Percentiles rank a stretch among this genome's conserved stretches.
These are phyloP conservation scores for Carapus acus DNA, from an alignment of 2,797 vertebrate species.

Conservation along the genomic window DNA sequence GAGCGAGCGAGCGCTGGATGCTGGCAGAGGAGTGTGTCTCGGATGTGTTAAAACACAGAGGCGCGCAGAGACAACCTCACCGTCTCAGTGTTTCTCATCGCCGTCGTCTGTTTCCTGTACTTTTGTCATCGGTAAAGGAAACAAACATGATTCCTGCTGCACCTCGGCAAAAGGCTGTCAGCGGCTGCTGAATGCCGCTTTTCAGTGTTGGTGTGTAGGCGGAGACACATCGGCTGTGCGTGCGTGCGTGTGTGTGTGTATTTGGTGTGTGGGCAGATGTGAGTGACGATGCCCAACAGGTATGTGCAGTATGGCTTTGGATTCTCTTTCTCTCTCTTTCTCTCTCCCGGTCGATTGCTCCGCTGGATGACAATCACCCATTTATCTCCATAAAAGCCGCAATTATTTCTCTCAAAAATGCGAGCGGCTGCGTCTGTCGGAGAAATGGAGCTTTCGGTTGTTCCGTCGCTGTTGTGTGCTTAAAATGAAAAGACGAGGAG, in stretches of 20 bases:
- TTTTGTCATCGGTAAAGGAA: conserved; percentile 4
- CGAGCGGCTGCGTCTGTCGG: conserved; percentile 8
- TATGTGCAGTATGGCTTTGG: conserved; percentile 54
- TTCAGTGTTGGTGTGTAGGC: conserved; percentile 59
- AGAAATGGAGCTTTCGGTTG: not conserved
- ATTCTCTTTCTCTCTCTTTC: conserved; percentile 44
- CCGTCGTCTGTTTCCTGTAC: not conserved
- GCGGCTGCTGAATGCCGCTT: conserved; percentile 42
- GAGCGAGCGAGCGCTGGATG: not conserved
- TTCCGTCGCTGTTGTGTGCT: conserved; percentile 16
- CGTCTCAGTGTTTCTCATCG: not conserved
- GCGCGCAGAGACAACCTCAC: too few relatives aligned
- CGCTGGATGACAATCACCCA: conserved; percentile 15
- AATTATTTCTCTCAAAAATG: conserved; percentile 22
- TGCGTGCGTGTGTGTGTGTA: conserved; percentile 55
- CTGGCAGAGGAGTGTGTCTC: not conserved
- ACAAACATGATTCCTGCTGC: conserved; percentile 27
- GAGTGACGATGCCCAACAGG: conserved; percentile 65
- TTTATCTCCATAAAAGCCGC: conserved; percentile 2
- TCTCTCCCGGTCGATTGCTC: conserved; percentile 20
- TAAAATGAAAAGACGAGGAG: too few relatives aligned
- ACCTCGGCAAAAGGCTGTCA: conserved; percentile 8
- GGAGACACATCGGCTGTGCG: conserved; percentile 48
- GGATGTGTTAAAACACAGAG: not conserved
- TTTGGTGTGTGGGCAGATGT: conserved; percentile 62